Conservation (phyloP, 2,797 vertebrate genomes). For the Leptoclinus maculatus region DNA sequence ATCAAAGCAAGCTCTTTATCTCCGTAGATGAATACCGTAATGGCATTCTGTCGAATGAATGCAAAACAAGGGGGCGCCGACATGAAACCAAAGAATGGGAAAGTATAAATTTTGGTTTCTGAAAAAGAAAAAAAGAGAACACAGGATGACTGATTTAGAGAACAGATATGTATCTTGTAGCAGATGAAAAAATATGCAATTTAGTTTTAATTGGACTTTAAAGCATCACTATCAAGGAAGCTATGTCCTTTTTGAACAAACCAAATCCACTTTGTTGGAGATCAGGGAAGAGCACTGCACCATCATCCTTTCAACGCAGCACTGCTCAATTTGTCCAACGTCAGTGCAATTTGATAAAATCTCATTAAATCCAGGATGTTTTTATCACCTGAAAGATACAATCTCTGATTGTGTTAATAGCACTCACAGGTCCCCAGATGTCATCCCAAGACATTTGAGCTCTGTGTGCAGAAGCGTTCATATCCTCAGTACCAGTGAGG, state of each 20-base stretch:
- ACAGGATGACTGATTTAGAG: background rate
- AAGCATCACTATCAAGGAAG: conserved; percentile 17
- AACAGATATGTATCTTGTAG: background rate
- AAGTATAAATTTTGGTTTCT: background rate
- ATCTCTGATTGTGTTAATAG: background rate
- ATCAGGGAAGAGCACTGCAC: background rate
- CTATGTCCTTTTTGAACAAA: conserved; percentile 26
- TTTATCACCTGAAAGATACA: conserved; percentile 10
- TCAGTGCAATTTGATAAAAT: background rate
- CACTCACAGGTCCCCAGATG: background rate
- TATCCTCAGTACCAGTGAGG: conserved; percentile 25
- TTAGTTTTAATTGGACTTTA: background rate
- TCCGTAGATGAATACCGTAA: background rate
- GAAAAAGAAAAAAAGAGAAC: background rate
- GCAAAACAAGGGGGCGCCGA: background rate
- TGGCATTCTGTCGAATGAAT: background rate
- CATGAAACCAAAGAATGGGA: background rate
- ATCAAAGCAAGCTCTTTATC: background rate
- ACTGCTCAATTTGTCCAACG: background rate
- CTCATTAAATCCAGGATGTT: background rate
- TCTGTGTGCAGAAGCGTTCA: conserved; percentile 18
- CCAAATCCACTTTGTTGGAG: conserved; percentile 25
- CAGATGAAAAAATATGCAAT: background rate
- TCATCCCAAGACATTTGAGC: background rate
- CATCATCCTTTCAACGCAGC: background rate